Percentiles rank a stretch among this genome's conserved stretches.
These are phyloP conservation scores for Melipona beecheii DNA, from an alignment of 2,888 invertebrate genomes.

Conservation along the genomic window DNA sequence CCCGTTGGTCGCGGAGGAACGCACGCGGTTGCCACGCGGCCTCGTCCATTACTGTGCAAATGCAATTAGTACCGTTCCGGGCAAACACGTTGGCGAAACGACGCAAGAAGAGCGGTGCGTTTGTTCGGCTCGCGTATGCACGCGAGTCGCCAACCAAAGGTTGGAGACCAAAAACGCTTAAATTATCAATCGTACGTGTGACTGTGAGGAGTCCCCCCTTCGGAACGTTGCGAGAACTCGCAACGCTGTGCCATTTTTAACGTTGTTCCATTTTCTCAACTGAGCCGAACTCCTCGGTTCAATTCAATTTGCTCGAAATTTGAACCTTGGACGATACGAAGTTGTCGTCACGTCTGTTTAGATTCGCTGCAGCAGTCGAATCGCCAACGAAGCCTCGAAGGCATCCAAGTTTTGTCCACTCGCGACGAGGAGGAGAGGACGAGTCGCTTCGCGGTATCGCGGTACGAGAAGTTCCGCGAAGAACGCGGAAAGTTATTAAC, in stretches of 20 bases:
- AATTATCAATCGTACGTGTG: slow-evolving; percentile 53
- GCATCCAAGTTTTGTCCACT: background rate
- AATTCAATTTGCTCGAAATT: too few relatives aligned
- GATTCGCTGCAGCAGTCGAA: background rate
- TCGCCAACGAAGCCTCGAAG: background rate
- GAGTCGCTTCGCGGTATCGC: background rate
- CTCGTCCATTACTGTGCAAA: slow-evolving; percentile 79
- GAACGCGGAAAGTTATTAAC: slow-evolving; percentile 53
- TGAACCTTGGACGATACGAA: too few relatives aligned
- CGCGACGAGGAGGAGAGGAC: background rate
- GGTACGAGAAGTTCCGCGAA: slow-evolving; percentile 27
- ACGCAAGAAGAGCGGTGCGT: slow-evolving; percentile 63
- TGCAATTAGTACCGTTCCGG: slow-evolving; percentile 78
- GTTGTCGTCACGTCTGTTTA: too few relatives aligned
- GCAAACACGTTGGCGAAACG: slow-evolving; percentile 49
- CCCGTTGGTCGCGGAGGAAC: slow-evolving; percentile 48
- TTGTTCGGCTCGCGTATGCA: slow-evolving; percentile 48
- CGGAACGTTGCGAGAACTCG: slow-evolving; percentile 29
- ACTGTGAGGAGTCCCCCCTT: background rate
- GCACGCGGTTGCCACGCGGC: slow-evolving; percentile 64
- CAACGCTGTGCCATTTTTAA: slow-evolving; percentile 19
- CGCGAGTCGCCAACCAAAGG: too few relatives aligned
- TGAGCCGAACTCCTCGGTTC: background rate
- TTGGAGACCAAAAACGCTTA: slow-evolving; percentile 57
- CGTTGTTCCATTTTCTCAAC: slow-evolving; percentile 3